Evolutionary conservation across 2,797 vertebrate genomes (phyloP), one percentile per base, ranked within the genome.

Genomic region (Eupleurogrammus muticus): DNA sequence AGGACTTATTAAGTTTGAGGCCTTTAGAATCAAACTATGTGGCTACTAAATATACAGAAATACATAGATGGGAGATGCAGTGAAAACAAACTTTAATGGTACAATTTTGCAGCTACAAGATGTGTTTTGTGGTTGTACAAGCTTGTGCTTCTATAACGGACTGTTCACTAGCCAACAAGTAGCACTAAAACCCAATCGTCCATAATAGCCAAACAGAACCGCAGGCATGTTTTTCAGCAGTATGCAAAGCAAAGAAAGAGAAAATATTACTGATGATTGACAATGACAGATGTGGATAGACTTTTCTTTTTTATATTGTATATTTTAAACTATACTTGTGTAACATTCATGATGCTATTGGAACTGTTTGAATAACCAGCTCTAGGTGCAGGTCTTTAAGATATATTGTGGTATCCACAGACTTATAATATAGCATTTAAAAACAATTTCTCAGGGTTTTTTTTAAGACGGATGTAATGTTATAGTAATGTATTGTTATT

Each of bases 391-490:
- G 21, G 14, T 20, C 10, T 23, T 9, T 40, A 9, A 40, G 10
- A 1, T 49, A 52, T 5, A 23, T 32, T 62, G 21, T 34, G 14
- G 42, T 16, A 12, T 56, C 23, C n/a, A 19, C 14, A 50, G 8
- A 40, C 21, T 34, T 20, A 5, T 2, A 3, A 12, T n/a, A 36
- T 23, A 32, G 11, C 0, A 11, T 38, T 40, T 19, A 53, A 16
- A 24, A 35, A 28, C n/a, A 42, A 38, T 34, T 59, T 6, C 64
- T 74, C 71, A 61, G 71, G 63, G 42, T 42, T 42, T 54, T 34
- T 55, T 9, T 42, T 36, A 12, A n/a, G 19, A 4, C 6, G 8
- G 16, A 47, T 10, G 35, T 42, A 42, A 16, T 17, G 13, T 42
- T 1, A 42, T 16, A 42, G 16, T 42, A 2, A 13, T 38, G 34